Evolutionary conservation across 2,888 invertebrate genomes (phyloP).

Genomic region (Azorinus chamasolen): DNA sequence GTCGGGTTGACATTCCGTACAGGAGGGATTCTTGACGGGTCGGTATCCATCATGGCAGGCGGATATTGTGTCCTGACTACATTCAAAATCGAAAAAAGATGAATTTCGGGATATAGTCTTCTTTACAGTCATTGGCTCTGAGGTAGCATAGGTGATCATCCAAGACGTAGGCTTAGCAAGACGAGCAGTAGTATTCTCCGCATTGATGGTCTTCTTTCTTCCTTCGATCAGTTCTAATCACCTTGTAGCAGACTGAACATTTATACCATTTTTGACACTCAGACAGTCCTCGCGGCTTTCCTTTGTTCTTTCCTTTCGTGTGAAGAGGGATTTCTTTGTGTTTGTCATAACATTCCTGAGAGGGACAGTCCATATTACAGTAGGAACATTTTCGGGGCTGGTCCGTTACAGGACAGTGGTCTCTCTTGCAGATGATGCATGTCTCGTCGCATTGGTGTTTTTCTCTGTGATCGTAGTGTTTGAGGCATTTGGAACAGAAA

Average conservation of each 20-base stretch:
- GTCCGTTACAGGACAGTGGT: slow-evolving; percentile 4
- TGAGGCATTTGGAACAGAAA: slow-evolving; percentile 18
- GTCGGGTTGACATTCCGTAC: no score
- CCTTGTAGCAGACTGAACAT: slow-evolving; percentile 11
- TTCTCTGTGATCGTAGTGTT: no score
- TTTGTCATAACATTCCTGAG: slow-evolving; percentile 5
- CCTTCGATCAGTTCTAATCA: neutral
- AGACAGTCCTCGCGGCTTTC: neutral
- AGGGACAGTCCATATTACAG: slow-evolving; percentile 18
- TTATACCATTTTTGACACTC: slow-evolving; percentile 17
- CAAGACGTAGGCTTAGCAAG: slow-evolving; percentile 9
- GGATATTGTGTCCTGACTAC: slow-evolving; percentile 19
- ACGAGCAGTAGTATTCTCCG: slow-evolving; percentile 1
- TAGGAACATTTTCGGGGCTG: neutral
- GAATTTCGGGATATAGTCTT: slow-evolving; percentile 19
- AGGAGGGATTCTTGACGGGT: no score
- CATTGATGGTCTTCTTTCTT: no score
- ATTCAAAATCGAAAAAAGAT: slow-evolving; percentile 38
- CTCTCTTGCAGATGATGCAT: slow-evolving; percentile 28
- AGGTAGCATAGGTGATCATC: slow-evolving; percentile 32
- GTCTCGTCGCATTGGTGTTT: slow-evolving; percentile 19
- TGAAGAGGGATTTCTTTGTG: neutral
- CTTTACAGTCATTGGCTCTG: slow-evolving; percentile 16
- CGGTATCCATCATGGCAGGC: slow-evolving; percentile 22
- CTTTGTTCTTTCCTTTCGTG: slow-evolving; percentile 15